Base-by-base conservation (phyloP, 53 echinoderm and acorn worm genomes). In the Hippasteria phrygiana region DNA sequence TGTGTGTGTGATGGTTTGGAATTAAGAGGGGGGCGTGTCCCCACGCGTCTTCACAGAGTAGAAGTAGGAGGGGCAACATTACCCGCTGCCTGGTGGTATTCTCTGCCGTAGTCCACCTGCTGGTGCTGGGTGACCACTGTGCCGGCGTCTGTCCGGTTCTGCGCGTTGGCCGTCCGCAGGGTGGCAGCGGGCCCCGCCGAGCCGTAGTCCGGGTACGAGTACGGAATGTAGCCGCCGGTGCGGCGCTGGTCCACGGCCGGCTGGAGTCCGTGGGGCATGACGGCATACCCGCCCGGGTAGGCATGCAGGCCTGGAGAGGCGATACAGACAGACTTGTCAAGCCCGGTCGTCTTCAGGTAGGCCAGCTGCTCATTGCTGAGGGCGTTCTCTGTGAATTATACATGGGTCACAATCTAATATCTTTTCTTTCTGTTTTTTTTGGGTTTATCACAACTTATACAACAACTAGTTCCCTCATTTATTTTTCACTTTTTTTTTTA, bases 131-230 rank as follows among this genome's bases (percentile, higher is more conserved):
- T 85, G 71, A 85, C 85, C 76, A 78, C 43, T 22, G 89, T 71
- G 69, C 71, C 80, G 46, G 75, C 88, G 42, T 93, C 93, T 4
- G 91, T 91, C 80, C 94, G 81, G 71, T 90, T 86, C 24, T 90
- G 89, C 33, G 87, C 73, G 87, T 50, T 64, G 63, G 91, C 83
- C 55, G 92, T 62, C 75, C 93, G 48, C 89, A 89, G 63, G 64
- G 78, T 29, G 24, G 75, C 48, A 63, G 95, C 95, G 14, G 95
- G 95, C 53, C 95, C 95, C 18, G 95, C 93, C 53, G 95, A 91
- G 87, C 95, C 95, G 67, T 95, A 95, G 87, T 95, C 95, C 65
- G 95, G 93, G 84, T 93, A 93, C 54, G 85, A 85, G 71, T 85
- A 85, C 18, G 85, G 85, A 69, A 85, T 69, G 71, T 69, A 69